Conservation (phyloP, 2,113 vertebrate species). For the Scomber japonicus region DNA sequence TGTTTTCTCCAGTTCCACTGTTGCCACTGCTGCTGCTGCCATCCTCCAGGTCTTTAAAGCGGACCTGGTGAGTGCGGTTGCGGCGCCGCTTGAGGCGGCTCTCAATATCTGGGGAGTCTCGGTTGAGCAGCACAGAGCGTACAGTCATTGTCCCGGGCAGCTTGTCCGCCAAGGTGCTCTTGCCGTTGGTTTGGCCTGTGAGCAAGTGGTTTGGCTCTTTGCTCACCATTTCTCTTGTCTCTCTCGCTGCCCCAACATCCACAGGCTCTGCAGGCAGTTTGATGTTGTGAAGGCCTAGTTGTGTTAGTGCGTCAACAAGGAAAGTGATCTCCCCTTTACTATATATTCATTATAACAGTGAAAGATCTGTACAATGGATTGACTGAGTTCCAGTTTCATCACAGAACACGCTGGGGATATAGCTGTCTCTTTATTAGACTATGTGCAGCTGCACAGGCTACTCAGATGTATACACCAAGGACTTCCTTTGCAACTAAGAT, state of each 20-base stretch:
- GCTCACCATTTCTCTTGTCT: slow-evolving; percentile 85
- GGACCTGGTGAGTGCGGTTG: slow-evolving; percentile 89
- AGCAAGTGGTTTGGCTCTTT: slow-evolving; percentile 84
- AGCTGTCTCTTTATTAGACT: slow-evolving; percentile 41
- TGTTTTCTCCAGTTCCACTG: slow-evolving; percentile 72
- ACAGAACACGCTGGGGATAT: slow-evolving; percentile 34
- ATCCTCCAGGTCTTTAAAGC: slow-evolving; percentile 89
- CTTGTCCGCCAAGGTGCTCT: slow-evolving; percentile 85
- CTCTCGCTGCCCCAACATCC: slow-evolving; percentile 73
- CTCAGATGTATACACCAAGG: slow-evolving; percentile 33
- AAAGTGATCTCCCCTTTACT: slow-evolving; percentile 41
- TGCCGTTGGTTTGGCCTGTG: slow-evolving; percentile 79
- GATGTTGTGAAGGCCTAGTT: slow-evolving; percentile 57
- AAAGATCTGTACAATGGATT: slow-evolving; percentile 43
- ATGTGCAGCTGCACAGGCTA: slow-evolving; percentile 45
- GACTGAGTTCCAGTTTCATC: slow-evolving; percentile 55
- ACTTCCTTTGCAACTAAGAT: slow-evolving; percentile 36
- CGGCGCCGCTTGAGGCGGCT: slow-evolving; percentile 86
- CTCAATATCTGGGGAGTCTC: slow-evolving; percentile 87
- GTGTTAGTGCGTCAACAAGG: slow-evolving; percentile 58
- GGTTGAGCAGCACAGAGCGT: slow-evolving; percentile 89
- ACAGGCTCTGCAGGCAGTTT: slow-evolving; percentile 71
- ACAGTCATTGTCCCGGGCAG: slow-evolving; percentile 84
- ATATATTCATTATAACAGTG: slow-evolving; percentile 33
- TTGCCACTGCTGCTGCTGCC: slow-evolving; percentile 78